These are phyloP conservation scores for Coronaproctus castanopsis DNA, from an alignment of 2,888 invertebrate genomes.

Conservation along the genomic window DNA sequence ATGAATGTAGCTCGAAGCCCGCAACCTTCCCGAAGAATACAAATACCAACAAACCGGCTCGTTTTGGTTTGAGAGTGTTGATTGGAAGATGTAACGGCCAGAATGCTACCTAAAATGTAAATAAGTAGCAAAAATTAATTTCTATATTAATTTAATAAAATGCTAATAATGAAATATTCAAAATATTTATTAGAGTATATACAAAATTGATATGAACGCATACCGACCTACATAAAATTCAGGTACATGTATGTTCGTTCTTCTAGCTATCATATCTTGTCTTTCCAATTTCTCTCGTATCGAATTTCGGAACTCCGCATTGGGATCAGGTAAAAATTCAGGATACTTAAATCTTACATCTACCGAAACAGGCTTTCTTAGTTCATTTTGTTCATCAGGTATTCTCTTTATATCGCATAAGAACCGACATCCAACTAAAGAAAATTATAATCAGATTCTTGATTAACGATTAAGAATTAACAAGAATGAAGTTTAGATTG, in stretches of 20 bases:
- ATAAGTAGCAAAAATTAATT: no score
- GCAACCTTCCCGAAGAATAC: conserved; percentile 61
- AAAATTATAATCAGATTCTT: no score
- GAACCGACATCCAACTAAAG: no score
- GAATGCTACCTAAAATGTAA: conserved; percentile 34
- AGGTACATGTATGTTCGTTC: conserved; percentile 66
- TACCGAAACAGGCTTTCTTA: no score
- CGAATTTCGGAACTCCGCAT: conserved; percentile 50
- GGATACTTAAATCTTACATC: conserved; percentile 57
- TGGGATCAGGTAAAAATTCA: conserved; percentile 80
- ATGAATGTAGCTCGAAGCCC: conserved; percentile 71
- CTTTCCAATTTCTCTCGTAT: conserved; percentile 75
- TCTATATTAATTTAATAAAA: no score
- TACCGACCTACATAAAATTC: conserved; percentile 89
- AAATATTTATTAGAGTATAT: no score
- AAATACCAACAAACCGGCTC: conserved; percentile 81
- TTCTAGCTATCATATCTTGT: conserved; percentile 72
- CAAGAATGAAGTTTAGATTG: no score
- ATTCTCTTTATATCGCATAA: no score
- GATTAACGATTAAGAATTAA: no score
- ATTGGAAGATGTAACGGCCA: conserved; percentile 75
- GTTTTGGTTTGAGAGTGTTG: conserved; percentile 62
- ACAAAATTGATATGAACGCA: no score
- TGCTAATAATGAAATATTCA: no score
- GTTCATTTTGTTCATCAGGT: no score